A percentile compares a stretch with the other conserved stretches of the same genome.
These are phyloP conservation scores for Platerodrilus igneus DNA, from an alignment of 2,888 invertebrate species.

Conservation along the genomic window DNA sequence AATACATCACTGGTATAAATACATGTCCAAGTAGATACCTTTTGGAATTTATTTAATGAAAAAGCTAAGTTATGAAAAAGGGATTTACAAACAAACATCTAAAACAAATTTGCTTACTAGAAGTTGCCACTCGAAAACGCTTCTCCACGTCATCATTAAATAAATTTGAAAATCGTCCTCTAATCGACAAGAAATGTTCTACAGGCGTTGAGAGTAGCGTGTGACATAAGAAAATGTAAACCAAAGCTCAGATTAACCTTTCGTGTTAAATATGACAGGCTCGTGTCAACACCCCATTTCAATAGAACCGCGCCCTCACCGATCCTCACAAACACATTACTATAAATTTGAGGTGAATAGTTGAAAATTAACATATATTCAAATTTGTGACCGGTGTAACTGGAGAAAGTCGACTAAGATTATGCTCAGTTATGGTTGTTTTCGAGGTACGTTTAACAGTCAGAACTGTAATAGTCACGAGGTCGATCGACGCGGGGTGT, in stretches of 20 bases:
- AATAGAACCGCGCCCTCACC: slow-evolving; percentile 39
- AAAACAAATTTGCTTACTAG: too few species aligned
- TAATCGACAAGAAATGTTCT: too few species aligned
- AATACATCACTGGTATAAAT: too few species aligned
- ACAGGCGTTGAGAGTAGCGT: slow-evolving; percentile 25
- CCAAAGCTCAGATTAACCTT: slow-evolving; percentile 32
- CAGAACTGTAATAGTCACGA: slow-evolving; percentile 34
- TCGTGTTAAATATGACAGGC: slow-evolving; percentile 39
- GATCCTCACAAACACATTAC: slow-evolving; percentile 41
- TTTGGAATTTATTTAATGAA: too few species aligned
- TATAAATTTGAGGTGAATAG: slow-evolving; percentile 40
- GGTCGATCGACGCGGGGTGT: slow-evolving; percentile 36
- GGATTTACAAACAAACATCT: too few species aligned
- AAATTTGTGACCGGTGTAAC: slow-evolving; percentile 36
- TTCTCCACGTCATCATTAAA: too few species aligned
- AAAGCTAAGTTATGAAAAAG: too few species aligned
- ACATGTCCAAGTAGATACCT: too few species aligned
- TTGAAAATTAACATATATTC: slow-evolving; percentile 44
- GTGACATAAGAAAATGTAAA: slow-evolving; percentile 24
- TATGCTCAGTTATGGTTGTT: slow-evolving; percentile 42
- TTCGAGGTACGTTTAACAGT: slow-evolving; percentile 35
- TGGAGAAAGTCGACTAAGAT: slow-evolving; percentile 40
- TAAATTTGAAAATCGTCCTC: too few species aligned
- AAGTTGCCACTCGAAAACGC: too few species aligned
- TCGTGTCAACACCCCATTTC: slow-evolving; percentile 49